Evolutionary conservation across 2,888 invertebrate species (phyloP), one percentile per base, ranked within the genome.

Genomic region (Chesias legatella): DNA sequence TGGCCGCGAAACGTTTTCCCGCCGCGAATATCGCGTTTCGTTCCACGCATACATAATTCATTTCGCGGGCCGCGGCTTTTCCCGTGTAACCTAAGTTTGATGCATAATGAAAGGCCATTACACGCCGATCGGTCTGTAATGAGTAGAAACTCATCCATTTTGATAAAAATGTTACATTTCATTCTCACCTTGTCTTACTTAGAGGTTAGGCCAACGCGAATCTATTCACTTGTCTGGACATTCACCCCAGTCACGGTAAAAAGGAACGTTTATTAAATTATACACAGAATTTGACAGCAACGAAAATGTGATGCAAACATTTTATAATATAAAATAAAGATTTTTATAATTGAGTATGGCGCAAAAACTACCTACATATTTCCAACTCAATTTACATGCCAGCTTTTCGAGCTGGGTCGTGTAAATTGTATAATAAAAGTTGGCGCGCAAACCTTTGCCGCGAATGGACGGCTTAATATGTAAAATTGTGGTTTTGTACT

Each of bases 21-120:
- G 41, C 45, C 48, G 35, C 34, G 33, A 43, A 48, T 51, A 53
- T 56, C 39, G 50, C 55, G 51, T 62, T 60, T 49, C 53, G 50
- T 52, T 52, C 38, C 47, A 45, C 48, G 46, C 38, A 56, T 62
- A 40, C 33, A 58, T 59, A 56, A 56, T 61, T 57, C 46, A 57
- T 57, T 44, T 39, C 17, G 17, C 10, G 3, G 7, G n/a, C 24
- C n/a, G 7, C 33, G 34, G 32, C 10, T 33, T 24, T 32, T 21
- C 7, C 23, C 21, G 33, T 27, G 33, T 17, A 37, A 26, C 39
- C 28, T 32, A 34, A 32, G 39, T 56, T 45, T 48, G 47, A 43
- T 50, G 43, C 47, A 51, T 48, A 47, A 38, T 48, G 26, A 37
- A 42, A 22, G n/a, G 26, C 33, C 24, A 29, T 40, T 53, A 48